Conservation (phyloP, 2,797 vertebrate genomes). For the Peromyscus nudipes region DNA sequence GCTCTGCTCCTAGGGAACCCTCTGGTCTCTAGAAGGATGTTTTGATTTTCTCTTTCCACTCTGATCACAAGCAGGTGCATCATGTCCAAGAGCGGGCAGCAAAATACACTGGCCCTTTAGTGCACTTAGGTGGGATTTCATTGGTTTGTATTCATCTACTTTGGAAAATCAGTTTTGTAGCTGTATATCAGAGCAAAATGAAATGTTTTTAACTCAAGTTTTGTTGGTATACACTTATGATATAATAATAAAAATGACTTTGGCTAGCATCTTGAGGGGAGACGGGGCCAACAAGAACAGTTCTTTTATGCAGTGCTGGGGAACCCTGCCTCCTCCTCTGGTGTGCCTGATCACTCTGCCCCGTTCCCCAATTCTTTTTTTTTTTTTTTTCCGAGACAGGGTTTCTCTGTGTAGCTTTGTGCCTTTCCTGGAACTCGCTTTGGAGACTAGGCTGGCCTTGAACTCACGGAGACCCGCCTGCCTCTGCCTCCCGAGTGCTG, state of each 20-base stretch:
- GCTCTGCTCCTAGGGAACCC: neutral
- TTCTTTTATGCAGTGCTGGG: neutral
- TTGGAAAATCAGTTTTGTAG: constrained; percentile 31
- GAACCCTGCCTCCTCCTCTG: neutral
- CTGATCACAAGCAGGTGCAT: neutral
- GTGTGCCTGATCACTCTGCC: neutral
- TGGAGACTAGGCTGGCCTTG: no score
- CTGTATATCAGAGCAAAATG: constrained; percentile 9
- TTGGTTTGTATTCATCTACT: neutral
- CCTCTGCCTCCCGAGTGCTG: no score
- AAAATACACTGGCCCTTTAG: neutral
- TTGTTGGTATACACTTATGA: constrained; percentile 41
- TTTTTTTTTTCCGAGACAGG: no score
- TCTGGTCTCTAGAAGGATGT: neutral
- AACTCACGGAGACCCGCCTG: no score
- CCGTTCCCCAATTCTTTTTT: neutral
- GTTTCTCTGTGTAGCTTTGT: no score
- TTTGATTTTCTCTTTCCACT: constrained; percentile 22
- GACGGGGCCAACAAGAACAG: neutral
- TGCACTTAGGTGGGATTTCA: neutral
- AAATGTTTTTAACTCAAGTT: constrained; percentile 42
- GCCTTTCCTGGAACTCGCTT: no score
- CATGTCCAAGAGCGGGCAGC: neutral
- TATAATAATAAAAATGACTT: constrained; percentile 27
- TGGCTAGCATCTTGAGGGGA: neutral